Base-by-base conservation (phyloP, 2,113 vertebrate species). In the Oenanthe melanoleuca region DNA sequence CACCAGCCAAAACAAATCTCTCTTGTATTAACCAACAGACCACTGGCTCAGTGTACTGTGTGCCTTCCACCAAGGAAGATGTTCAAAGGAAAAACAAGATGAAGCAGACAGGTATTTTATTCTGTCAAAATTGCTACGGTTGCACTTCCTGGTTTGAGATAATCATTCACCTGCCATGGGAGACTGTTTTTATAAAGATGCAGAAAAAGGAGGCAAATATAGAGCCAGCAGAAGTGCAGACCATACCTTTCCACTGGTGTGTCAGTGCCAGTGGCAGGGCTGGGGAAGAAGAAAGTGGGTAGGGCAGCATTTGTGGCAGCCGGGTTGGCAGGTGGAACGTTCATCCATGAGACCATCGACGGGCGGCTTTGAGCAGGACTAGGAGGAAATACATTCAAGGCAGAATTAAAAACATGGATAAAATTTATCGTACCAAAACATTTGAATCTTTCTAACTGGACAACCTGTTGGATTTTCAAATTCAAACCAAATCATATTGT, bases 331-430 rank as follows among this genome's bases (percentile, higher is more conserved):
- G 96, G 66, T 0, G 97, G 98, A 8, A 60, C 66, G 44, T 98
- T 98, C 87, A 98, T 97, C 98, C 98, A 98, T 0, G 98, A 97
- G 28, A 98, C 98, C 97, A 98, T 97, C 0, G 98, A 95, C 0
- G 98, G 49, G 17, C 94, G 98, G 77, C 86, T 92, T 53, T 98
- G 97, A 59, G 95, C 92, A 38, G 97, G 83, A 61, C 97, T 97
- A 79, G 93, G 79, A 38, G 28, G 87, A 91, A 93, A 77, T 42
- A 72, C 0, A 73, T 44, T 22, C 47, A 96, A 73, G 47, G 56
- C 8, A 82, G 50, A 74, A 71, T 97, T 88, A 97, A 63, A 10
- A 67, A 37, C 5, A 7, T 23, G 8, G 60, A 52, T 19, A 23
- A 42, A 71, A 50, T n/a, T 64, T 70, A 64, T 47, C 22, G 8